These are phyloP conservation scores for Antheraea yamamai DNA, from an alignment of 2,888 invertebrate species.

Conservation along the genomic window DNA sequence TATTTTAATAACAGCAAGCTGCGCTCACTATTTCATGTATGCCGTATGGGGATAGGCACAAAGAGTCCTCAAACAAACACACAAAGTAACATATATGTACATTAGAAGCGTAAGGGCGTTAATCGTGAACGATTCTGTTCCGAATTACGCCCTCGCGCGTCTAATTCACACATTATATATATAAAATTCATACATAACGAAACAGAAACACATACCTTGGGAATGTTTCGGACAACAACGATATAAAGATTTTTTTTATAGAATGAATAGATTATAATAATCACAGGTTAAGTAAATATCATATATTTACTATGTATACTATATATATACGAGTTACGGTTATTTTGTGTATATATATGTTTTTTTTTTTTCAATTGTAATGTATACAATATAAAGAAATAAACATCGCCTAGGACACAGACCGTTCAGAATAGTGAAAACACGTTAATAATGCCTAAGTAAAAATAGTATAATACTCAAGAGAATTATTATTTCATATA, in stretches of 20 bases:
- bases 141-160: background rate
- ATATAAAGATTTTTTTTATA: constrained; percentile 52
- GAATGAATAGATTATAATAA: constrained; percentile 70
- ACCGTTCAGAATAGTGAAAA: constrained; percentile 32
- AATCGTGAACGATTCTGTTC: background rate
- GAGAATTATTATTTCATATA: constrained; percentile 43
- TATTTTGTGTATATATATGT: constrained; percentile 8
- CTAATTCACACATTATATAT: constrained; percentile 3
- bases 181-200: constrained; percentile 38
- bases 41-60: constrained; percentile 64
- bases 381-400: background rate
- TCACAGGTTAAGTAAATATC: constrained; percentile 78
- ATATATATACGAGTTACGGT: constrained; percentile 46
- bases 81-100: constrained; percentile 8
- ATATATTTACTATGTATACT: constrained; percentile 65
- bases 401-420: constrained; percentile 27
- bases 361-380: background rate
- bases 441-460: constrained; percentile 51
- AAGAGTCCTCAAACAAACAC: constrained; percentile 41
- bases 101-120: background rate
- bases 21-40: constrained; percentile 58
- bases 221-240: constrained; percentile 74
- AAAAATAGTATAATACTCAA: constrained; percentile 55
- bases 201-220: constrained; percentile 61
- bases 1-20: constrained; percentile 61